A percentile compares a stretch with the other conserved stretches of the same genome.
Conservation (phyloP, 2,888 invertebrate genomes). For the Sussaba pulchella region DNA sequence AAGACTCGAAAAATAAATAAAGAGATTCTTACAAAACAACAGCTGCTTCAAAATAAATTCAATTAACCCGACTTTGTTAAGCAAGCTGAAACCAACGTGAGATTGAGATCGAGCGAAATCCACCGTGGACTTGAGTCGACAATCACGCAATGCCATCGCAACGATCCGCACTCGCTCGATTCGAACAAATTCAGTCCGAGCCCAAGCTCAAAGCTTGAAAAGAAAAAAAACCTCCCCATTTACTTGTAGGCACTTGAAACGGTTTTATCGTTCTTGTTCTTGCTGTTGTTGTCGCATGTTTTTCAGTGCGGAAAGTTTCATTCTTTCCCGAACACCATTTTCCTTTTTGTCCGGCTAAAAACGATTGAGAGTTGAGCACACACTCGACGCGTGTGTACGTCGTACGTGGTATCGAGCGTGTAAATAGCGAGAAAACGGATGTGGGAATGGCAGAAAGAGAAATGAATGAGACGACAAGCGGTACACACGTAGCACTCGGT, state of each 20-base stretch:
- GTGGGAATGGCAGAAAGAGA: slow-evolving; percentile 44
- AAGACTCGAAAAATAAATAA: too few species aligned
- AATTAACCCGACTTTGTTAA: too few species aligned
- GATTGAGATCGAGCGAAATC: too few species aligned
- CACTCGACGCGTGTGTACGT: neutral
- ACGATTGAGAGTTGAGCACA: slow-evolving; percentile 17
- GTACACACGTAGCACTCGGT: neutral
- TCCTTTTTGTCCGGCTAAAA: slow-evolving; percentile 1
- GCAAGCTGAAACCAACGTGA: too few species aligned
- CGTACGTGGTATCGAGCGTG: slow-evolving; percentile 20
- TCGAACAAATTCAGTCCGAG: neutral
- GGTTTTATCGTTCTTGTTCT: too few species aligned
- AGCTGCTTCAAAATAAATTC: too few species aligned
- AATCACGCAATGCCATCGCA: too few species aligned
- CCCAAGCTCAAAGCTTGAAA: neutral
- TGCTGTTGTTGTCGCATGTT: neutral
- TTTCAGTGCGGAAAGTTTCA: neutral
- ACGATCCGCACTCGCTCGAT: neutral
- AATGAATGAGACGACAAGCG: slow-evolving; percentile 33
- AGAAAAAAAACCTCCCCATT: too few species aligned
- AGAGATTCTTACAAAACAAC: too few species aligned
- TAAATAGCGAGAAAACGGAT: slow-evolving; percentile 39
- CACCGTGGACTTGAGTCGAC: too few species aligned
- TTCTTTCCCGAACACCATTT: neutral
- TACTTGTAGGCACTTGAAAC: too few species aligned